A percentile compares a stretch with the other conserved stretches of the same genome.
phyloP scores from a whole-genome alignment of 2,888 invertebrate genomes.

The Dicyrtomina minuta region DNA sequence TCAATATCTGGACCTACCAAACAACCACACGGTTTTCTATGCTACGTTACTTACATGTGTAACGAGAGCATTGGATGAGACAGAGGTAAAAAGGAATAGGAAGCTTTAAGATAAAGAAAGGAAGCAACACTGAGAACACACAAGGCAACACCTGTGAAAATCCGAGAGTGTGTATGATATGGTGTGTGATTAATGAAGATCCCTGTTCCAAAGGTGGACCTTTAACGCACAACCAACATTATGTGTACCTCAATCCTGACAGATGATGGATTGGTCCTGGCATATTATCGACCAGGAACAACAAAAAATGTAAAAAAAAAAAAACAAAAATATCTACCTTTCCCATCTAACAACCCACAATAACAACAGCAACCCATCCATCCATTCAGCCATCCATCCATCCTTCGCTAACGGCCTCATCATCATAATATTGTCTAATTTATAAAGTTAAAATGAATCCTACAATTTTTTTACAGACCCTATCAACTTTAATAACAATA shows the following conservation, averaged over 20 bases:
- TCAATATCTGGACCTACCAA: too few species aligned
- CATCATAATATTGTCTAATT: conserved; percentile 27
- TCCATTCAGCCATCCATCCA: not conserved
- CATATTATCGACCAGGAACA: conserved; percentile 16
- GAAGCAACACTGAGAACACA: too few species aligned
- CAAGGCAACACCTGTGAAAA: not conserved
- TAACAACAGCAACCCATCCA: not conserved
- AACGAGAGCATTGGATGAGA: too few species aligned
- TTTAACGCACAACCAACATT: conserved; percentile 41
- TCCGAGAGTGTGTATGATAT: not conserved
- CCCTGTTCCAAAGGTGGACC: conserved; percentile 39
- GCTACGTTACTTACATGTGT: too few species aligned
- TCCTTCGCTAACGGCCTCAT: conserved; percentile 25
- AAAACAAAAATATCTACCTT: not conserved
- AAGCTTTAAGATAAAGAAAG: not conserved
- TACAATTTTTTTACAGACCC: conserved; percentile 11
- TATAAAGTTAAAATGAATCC: conserved; percentile 17
- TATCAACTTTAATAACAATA: conserved; percentile 34
- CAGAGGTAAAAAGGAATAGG: too few species aligned
- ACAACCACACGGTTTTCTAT: too few species aligned
- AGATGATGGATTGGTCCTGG: conserved; percentile 47
- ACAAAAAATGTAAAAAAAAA: too few species aligned
- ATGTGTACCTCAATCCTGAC: conserved; percentile 51
- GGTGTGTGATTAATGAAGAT: conserved; percentile 43
- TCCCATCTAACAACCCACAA: not conserved